Evolutionary conservation across 2,888 invertebrate species (phyloP).

Genomic region (Loripinus fragilis): DNA sequence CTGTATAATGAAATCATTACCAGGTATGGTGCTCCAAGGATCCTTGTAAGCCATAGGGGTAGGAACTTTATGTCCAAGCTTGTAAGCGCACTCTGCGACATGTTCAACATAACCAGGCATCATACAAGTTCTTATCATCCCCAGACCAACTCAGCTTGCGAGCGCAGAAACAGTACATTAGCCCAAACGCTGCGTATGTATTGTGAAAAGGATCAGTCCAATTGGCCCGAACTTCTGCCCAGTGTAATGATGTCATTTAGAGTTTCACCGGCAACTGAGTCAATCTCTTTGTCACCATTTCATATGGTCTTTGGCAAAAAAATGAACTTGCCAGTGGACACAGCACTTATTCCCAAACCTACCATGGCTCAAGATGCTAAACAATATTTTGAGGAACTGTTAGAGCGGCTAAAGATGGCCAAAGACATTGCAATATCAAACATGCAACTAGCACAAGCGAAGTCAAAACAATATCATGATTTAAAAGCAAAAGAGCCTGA

Average conservation of each 20-base stretch:
- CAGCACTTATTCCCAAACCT: conserved; percentile 6
- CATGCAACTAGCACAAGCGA: conserved; percentile 17
- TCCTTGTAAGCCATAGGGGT: conserved; percentile 53
- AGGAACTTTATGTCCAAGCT: background rate
- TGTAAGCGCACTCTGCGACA: background rate
- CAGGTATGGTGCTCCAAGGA: conserved; percentile 53
- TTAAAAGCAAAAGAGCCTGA: conserved; percentile 32
- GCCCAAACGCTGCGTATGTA: background rate
- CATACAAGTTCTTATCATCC: background rate
- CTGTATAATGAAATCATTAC: conserved; percentile 55
- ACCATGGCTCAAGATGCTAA: conserved; percentile 4
- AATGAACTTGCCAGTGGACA: conserved; percentile 37
- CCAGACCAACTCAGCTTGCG: background rate
- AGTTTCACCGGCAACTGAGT: conserved; percentile 37
- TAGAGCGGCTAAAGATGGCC: conserved; percentile 19
- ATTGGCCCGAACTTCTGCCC: background rate
- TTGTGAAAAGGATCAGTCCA: background rate
- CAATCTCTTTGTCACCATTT: conserved; percentile 27
- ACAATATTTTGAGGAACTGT: conserved; percentile 8
- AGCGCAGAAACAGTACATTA: background rate
- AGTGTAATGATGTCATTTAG: conserved; percentile 50
- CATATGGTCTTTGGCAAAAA: conserved; percentile 37
- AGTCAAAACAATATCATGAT: conserved; percentile 39
- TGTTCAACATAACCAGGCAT: background rate
- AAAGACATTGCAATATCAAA: conserved; percentile 20